Base-by-base conservation (phyloP, 92 coral and sea anemone genomes). In the Chrysogorgia sp. region DNA sequence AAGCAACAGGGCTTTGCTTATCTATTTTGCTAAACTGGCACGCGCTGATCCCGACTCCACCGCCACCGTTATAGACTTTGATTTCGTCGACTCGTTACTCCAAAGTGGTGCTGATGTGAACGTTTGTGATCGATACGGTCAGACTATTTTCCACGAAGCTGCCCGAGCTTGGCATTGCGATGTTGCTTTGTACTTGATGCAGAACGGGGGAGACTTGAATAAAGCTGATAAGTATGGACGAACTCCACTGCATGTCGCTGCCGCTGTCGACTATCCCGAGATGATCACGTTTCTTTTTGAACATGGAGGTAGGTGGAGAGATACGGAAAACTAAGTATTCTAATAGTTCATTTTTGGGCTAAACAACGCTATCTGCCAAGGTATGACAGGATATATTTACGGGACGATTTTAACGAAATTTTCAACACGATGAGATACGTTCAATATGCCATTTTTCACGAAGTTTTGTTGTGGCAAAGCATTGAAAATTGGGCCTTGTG, bases 131-230 rank as follows among this genome's bases (percentile, higher is more conserved):
- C 86, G 92, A 7, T 86, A 92, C 63, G 99, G 99, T 10, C 99
- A 96, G 88, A 87, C 92, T 0, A 68, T 96, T 24, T 65, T 96
- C 52, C 99, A 96, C 47, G 99, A 96, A 81, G 99, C 92, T 0
- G 94, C 97, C 31, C 86, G 99, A 41, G 92, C 92, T 25, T 96
- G 99, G 99, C 92, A 96, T 67, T 85, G 87, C 59, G 99, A 96
- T 83, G 97, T 96, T 4, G 99, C 99, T 5, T 86, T 81, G 82
- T 96, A 87, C 68, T 34, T 90, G 66, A 74, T 92, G 41, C 97
- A 96, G 74, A 89, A 96, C 41, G 99, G 99, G 7, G 97, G 92
- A 0, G 91, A 85, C 35, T 91, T 96, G 21, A 96, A 96, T 75
- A 68, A n/a, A 7, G 85, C 89, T 1, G 99, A 96, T 56, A 71